phyloP scores from a whole-genome alignment of 1,140 invertebrate species.

The Dryas iulia region DNA sequence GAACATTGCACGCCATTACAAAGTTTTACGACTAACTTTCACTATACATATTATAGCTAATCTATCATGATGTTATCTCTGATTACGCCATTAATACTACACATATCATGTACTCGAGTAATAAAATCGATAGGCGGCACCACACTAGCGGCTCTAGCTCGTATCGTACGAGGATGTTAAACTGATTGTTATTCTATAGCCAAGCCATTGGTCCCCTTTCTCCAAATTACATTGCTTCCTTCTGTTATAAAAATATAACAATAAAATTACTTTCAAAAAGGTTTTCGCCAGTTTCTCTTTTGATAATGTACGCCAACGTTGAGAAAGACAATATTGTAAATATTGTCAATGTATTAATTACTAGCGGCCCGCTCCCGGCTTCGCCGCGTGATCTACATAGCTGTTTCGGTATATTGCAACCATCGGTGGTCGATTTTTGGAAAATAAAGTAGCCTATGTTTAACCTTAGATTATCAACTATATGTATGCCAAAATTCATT shows the following conservation, averaged over 20 bases:
- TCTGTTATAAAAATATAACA: conserved; percentile 29
- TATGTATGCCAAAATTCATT: too few relatives aligned
- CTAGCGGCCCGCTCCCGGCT: too few relatives aligned
- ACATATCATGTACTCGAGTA: conserved; percentile 22
- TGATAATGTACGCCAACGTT: background rate
- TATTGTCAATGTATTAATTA: background rate
- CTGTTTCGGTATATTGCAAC: too few relatives aligned
- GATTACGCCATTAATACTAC: background rate
- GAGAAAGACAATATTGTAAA: background rate
- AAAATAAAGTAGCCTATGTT: too few relatives aligned
- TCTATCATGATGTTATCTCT: conserved; percentile 3
- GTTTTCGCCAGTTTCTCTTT: conserved; percentile 21
- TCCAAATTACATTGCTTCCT: conserved; percentile 29
- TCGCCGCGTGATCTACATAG: too few relatives aligned
- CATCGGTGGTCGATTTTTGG: too few relatives aligned
- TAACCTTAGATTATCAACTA: too few relatives aligned
- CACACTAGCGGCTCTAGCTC: conserved; percentile 19
- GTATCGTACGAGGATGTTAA: conserved; percentile 27
- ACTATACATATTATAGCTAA: conserved; percentile 4
- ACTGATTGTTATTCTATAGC: conserved; percentile 31
- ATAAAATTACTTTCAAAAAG: conserved; percentile 24
- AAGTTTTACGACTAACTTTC: background rate
- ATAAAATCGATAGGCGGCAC: conserved; percentile 25
- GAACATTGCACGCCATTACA: background rate
- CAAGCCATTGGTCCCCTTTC: conserved; percentile 29